Percentiles rank a stretch among this genome's conserved stretches.
phyloP scores from a whole-genome alignment of 2,113 vertebrate genomes.

The Calyptomena viridis region DNA sequence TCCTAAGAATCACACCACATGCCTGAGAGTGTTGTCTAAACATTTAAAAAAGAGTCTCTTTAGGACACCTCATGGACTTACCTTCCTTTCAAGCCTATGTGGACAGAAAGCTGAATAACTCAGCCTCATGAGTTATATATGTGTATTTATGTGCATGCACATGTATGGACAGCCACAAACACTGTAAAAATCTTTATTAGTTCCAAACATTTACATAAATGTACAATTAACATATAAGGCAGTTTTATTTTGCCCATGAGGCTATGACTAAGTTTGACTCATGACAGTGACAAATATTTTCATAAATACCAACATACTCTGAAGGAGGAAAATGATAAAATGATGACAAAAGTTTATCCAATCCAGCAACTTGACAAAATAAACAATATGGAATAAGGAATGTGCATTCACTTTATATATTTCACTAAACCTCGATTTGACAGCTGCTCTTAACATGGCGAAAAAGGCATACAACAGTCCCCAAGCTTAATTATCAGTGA shows the following conservation, averaged over 20 bases:
- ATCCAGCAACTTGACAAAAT: not conserved
- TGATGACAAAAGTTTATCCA: not conserved
- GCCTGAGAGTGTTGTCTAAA: not conserved
- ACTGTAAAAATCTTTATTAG: not conserved
- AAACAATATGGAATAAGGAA: not conserved
- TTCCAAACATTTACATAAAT: not conserved
- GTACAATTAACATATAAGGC: not conserved
- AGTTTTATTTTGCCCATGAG: not conserved
- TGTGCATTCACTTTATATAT: not conserved
- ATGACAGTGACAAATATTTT: not conserved
- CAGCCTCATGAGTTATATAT: not conserved
- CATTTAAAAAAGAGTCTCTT: not conserved
- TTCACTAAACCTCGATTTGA: not conserved
- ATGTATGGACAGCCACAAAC: not conserved
- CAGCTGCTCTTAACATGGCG: not conserved
- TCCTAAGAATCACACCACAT: not conserved
- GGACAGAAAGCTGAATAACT: not conserved
- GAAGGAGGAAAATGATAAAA: not conserved
- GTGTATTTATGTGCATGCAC: not conserved
- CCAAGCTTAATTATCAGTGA: not conserved
- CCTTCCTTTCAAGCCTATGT: not conserved
- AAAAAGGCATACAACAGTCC: not conserved
- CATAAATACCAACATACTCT: not conserved
- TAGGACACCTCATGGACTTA: not conserved
- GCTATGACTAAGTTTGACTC: constrained; percentile 6